These are phyloP conservation scores for Microplitis demolitor DNA, from an alignment of 1,140 invertebrate genomes.

Conservation along the genomic window DNA sequence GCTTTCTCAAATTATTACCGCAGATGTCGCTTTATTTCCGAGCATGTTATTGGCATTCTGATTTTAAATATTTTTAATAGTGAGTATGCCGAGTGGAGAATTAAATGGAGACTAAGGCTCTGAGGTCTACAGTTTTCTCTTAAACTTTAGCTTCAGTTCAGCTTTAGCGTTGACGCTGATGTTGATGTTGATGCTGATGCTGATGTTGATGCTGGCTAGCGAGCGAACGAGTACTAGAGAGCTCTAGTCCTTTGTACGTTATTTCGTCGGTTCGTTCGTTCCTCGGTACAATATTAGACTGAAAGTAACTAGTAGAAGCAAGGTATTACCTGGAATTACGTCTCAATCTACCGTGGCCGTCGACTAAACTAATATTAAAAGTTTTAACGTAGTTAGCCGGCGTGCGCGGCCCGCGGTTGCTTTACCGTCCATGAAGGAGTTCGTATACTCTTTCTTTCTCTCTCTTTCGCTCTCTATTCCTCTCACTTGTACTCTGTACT, in stretches of 20 bases:
- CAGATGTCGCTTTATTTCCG: conserved; percentile 41
- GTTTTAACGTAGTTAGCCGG: conserved; percentile 61
- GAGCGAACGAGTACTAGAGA: conserved; percentile 11
- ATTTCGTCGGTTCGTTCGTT: neutral
- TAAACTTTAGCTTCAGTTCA: too few species aligned
- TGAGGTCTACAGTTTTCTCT: neutral
- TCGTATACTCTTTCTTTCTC: conserved; percentile 25
- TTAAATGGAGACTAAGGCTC: conserved; percentile 56
- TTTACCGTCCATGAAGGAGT: conserved; percentile 55
- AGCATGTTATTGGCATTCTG: too few species aligned
- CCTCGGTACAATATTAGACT: conserved; percentile 3
- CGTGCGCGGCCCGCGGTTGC: conserved; percentile 53
- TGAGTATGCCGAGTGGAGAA: neutral
- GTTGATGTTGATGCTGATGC: too few species aligned
- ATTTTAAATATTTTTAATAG: too few species aligned
- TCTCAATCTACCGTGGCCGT: conserved; percentile 64
- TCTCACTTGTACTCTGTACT: conserved; percentile 20
- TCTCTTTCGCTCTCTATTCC: neutral
- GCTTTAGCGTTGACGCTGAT: too few species aligned
- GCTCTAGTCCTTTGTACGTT: neutral
- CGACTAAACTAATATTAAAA: conserved; percentile 65
- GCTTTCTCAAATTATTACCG: conserved; percentile 53
- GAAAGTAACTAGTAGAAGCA: conserved; percentile 26
- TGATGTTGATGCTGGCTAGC: too few species aligned
- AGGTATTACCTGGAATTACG: conserved; percentile 63